Conservation (phyloP, 2,888 invertebrate genomes). For the Harpalus rufipes region DNA sequence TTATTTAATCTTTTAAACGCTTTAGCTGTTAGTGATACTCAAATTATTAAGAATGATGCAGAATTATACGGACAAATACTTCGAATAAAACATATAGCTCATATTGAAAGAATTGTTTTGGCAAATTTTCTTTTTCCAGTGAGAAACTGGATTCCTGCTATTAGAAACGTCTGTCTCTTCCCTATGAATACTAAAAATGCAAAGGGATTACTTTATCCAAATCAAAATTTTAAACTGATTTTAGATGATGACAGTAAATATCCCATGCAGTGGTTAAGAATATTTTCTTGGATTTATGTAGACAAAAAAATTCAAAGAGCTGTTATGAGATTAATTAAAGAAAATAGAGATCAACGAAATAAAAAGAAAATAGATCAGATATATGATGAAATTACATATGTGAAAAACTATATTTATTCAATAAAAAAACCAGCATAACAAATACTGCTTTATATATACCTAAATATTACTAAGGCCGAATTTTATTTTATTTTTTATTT, state of each 20-base stretch:
- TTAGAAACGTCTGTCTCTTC: conserved; percentile 83
- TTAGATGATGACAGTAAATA: conserved; percentile 70
- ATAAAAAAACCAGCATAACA: background rate
- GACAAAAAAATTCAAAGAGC: conserved; percentile 73
- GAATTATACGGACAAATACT: conserved; percentile 88
- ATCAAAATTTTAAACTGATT: conserved; percentile 81
- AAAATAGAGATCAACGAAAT: conserved; percentile 71
- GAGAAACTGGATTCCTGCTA: conserved; percentile 77
- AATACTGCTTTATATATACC: background rate
- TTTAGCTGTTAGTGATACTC: conserved; percentile 91
- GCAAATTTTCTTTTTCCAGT: conserved; percentile 77
- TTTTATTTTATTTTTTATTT: background rate
- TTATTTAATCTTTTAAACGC: conserved; percentile 91
- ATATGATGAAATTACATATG: conserved; percentile 41
- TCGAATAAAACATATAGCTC: conserved; percentile 84
- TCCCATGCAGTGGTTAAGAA: conserved; percentile 20
- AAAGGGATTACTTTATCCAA: conserved; percentile 83
- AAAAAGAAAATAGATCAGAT: conserved; percentile 66
- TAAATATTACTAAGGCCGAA: background rate
- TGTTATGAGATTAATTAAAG: conserved; percentile 70
- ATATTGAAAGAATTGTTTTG: conserved; percentile 86
- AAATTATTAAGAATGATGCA: conserved; percentile 87
- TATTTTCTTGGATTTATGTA: conserved; percentile 69
- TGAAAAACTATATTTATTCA: conserved; percentile 17
- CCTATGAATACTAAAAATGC: conserved; percentile 83